Percentiles rank a stretch among this genome's conserved stretches.
Conservation (phyloP, 2,888 invertebrate species). For the Crossocerus cetratus region DNA sequence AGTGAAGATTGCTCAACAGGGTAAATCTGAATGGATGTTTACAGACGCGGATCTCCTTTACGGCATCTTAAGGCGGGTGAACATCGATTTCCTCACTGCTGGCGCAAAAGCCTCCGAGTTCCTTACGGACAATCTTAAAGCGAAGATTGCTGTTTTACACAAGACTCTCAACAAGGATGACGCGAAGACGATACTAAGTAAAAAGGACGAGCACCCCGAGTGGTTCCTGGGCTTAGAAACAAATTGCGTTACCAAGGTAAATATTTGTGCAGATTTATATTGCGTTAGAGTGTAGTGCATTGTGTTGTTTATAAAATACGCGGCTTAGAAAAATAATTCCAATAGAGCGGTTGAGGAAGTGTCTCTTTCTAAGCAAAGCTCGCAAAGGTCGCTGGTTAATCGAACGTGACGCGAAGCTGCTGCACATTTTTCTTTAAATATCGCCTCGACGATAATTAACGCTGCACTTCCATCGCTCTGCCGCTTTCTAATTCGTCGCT, state of each 20-base stretch:
- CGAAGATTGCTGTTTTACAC: constrained; percentile 77
- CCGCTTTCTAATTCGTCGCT: no score
- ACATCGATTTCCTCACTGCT: constrained; percentile 84
- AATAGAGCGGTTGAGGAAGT: no score
- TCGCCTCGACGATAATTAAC: no score
- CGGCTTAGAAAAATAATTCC: no score
- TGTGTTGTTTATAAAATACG: no score
- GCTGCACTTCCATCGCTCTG: no score
- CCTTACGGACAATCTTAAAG: constrained; percentile 83
- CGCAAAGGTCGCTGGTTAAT: no score
- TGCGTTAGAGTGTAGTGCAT: no score
- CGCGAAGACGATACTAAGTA: constrained; percentile 81
- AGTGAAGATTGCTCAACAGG: background rate
- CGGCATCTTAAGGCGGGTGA: constrained; percentile 83
- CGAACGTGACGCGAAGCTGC: background rate
- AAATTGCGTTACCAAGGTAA: constrained; percentile 69
- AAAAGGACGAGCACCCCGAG: constrained; percentile 83
- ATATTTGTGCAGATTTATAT: constrained; percentile 3
- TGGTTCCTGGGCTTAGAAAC: constrained; percentile 86
- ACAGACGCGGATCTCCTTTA: constrained; percentile 86
- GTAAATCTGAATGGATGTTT: constrained; percentile 9
- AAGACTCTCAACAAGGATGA: constrained; percentile 77
- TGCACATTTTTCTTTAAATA: no score
- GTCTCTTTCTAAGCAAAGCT: no score
- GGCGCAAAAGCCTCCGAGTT: constrained; percentile 86